Base-by-base conservation (phyloP, 2,797 vertebrate species). In the Pipistrellus pipistrellus region DNA sequence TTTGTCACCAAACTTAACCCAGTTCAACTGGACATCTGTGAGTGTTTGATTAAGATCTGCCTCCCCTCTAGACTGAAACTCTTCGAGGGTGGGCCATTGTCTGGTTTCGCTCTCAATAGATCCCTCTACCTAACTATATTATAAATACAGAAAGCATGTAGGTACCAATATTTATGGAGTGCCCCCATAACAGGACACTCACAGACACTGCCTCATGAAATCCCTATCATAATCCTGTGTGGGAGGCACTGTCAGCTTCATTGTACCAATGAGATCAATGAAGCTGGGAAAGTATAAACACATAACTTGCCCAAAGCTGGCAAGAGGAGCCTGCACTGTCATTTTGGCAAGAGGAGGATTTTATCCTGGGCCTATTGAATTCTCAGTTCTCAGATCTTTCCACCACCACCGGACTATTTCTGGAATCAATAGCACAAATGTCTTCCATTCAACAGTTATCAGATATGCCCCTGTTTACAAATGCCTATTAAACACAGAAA, bases 201-300 rank as follows among this genome's bases (percentile, higher is more conserved):
- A 81, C 46, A 84, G 71, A 91, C 8, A 25, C 32, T 30, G 17
- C 32, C 30, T 64, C 35, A 15, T 5, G 27, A 8, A 46, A 53
- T 14, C 51, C 75, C 59, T 62, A 23, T 4, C 27, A 62, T 38
- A 32, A 90, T 32, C 35, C 18, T 30, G 38, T 2, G 4, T 38
- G 20, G 71, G 35, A 41, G 32, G 10, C 41, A 27, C 15, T 48
- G 17, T 57, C n/a, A 41, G 44, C 51, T 72, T 84, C 21, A 21
- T 89, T 85, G 77, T 84, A n/a, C 87, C 90, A 68, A 25, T 7
- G 35, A 72, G 32, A 72, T 80, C 66, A n/a, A 6, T 66, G n/a
- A 95, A 83, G 62, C 75, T 35, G 21, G 48, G 15, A 66, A 13
- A 27, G 35, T 66, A 25, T 30, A 66, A 81, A 57, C 25, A 35